Conservation (phyloP, 2,888 invertebrate species). For the Liodrosophila aerea region DNA sequence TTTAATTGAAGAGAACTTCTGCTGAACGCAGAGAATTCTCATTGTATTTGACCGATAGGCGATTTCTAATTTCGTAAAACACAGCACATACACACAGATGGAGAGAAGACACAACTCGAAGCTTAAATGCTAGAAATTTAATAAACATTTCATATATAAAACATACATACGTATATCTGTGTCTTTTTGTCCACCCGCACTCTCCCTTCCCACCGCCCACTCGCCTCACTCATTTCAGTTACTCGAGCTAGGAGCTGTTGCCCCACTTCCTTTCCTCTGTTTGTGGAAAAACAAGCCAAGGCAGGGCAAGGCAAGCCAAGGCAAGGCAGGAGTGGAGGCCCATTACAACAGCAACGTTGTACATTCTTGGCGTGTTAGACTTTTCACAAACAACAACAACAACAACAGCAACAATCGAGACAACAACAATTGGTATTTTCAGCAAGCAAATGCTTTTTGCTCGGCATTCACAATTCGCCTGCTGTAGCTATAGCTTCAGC, state of each 20-base stretch:
- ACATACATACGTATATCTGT: constrained; percentile 50
- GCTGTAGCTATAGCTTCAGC: constrained; percentile 34
- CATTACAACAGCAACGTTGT: constrained; percentile 63
- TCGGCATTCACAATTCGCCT: constrained; percentile 49
- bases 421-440: constrained; percentile 42
- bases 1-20: constrained; percentile 29
- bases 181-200: constrained; percentile 6
- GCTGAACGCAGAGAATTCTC: constrained; percentile 22
- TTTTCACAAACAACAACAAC: constrained; percentile 51
- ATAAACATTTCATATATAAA: constrained; percentile 74
- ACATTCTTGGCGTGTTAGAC: constrained; percentile 77
- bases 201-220: background rate
- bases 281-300: constrained; percentile 66
- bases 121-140: constrained; percentile 77
- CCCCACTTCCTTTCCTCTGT: constrained; percentile 42
- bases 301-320: constrained; percentile 39
- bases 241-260: constrained; percentile 54
- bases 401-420: constrained; percentile 18
- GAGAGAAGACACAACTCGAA: constrained; percentile 37
- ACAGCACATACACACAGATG: no score
- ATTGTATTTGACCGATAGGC: constrained; percentile 38
- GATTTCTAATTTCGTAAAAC: constrained; percentile 46
- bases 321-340: constrained; percentile 37
- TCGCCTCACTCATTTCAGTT: constrained; percentile 25
- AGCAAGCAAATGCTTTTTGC: constrained; percentile 64